These are phyloP conservation scores for Cyaniris semiargus DNA, from an alignment of 2,888 invertebrate genomes.

Conservation along the genomic window DNA sequence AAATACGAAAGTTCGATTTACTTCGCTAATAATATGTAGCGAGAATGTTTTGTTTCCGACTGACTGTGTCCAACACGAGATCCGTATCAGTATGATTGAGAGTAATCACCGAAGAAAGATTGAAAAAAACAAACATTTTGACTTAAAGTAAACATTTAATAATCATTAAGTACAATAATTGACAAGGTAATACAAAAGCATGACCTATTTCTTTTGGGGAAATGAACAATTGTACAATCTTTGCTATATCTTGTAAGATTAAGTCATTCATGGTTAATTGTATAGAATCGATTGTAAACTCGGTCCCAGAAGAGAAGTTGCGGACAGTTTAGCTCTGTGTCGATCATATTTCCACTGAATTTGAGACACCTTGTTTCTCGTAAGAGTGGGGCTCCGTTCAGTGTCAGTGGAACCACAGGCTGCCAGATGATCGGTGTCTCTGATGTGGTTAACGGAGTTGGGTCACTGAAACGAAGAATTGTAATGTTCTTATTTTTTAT, in stretches of 20 bases:
- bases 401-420: constrained; percentile 45
- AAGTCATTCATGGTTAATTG: constrained; percentile 39
- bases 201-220: not conserved
- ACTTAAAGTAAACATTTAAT: not conserved
- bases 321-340: constrained; percentile 44
- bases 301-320: constrained; percentile 63
- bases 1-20: not conserved
- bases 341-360: constrained; percentile 49
- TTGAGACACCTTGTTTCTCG: constrained; percentile 49
- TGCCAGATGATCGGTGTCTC: constrained; percentile 63
- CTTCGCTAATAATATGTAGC: not conserved
- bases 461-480: constrained; percentile 55
- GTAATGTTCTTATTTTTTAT: not conserved
- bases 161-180: not conserved
- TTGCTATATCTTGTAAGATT: not conserved
- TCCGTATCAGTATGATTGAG: not conserved
- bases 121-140: not conserved
- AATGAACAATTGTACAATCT: not conserved
- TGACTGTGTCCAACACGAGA: not conserved
- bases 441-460: constrained; percentile 62
- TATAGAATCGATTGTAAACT: constrained; percentile 60
- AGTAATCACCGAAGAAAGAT: not conserved
- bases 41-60: not conserved
- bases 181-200: not conserved
- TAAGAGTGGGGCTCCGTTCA: constrained; percentile 45